Conservation (phyloP, 30 jellyfish, hydroid and myxozoan genomes). For the Chironex yamaguchii region DNA sequence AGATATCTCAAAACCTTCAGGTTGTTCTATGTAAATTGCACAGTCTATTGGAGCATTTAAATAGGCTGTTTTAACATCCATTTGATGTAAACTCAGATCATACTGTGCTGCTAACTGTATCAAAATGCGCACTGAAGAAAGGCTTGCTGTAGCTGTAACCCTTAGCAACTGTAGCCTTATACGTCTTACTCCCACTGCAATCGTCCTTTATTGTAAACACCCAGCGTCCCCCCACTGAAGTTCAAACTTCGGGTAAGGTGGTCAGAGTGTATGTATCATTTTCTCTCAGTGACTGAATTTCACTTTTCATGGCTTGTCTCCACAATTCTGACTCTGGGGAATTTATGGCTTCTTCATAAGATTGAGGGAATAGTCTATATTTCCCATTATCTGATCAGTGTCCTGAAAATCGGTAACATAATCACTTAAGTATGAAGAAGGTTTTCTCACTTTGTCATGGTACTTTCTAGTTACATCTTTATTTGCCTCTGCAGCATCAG, state of each 20-base stretch:
- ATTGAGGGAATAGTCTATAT: not conserved
- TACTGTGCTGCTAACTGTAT: not conserved
- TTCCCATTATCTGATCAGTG: no score
- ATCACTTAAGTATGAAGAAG: no score
- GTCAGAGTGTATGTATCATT: not conserved
- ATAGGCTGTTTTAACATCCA: conserved; percentile 47
- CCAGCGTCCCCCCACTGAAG: not conserved
- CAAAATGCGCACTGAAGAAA: not conserved
- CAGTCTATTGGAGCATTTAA: conserved; percentile 37
- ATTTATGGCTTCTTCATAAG: not conserved
- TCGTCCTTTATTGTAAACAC: not conserved
- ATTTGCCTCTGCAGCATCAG: no score
- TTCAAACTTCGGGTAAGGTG: no score
- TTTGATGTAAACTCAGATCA: not conserved
- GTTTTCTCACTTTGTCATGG: not conserved
- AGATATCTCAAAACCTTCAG: not conserved
- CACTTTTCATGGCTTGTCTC: not conserved
- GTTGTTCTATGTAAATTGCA: conserved; percentile 7
- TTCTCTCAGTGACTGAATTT: not conserved
- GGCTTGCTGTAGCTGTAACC: not conserved
- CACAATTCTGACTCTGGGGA: not conserved
- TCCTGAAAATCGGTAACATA: no score
- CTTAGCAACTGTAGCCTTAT: not conserved
- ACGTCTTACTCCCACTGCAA: no score
- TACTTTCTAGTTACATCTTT: not conserved